Percentiles rank a stretch among this genome's conserved stretches.
Conservation (phyloP, 1,140 invertebrate genomes). For the Drosophila setifemur region DNA sequence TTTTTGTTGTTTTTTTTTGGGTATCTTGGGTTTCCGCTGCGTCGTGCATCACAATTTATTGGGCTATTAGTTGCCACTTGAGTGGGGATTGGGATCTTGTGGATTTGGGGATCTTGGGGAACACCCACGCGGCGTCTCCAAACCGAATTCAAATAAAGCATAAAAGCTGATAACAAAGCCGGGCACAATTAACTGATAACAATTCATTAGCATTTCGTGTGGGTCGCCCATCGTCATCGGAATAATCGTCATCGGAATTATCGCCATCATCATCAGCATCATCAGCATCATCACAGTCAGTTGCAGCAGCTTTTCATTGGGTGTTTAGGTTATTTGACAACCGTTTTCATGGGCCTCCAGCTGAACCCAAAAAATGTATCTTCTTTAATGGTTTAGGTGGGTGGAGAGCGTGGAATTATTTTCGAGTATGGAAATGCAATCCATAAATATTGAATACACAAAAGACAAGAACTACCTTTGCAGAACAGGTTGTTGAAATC, state of each 20-base stretch:
- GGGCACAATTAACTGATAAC: conserved; percentile 68
- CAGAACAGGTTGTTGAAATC: background rate
- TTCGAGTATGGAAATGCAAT: background rate
- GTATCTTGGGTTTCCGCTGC: conserved; percentile 11
- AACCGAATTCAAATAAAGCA: conserved; percentile 58
- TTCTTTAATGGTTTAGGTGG: conserved; percentile 16
- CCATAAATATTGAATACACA: background rate
- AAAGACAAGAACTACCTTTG: background rate
- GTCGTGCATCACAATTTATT: conserved; percentile 56
- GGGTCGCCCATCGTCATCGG: conserved; percentile 25
- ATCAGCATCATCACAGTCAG: background rate
- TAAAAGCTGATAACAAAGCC: conserved; percentile 62
- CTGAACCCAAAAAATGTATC: conserved; percentile 14
- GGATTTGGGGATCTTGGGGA: conserved; percentile 14
- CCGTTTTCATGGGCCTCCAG: conserved; percentile 49
- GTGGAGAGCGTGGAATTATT: conserved; percentile 9
- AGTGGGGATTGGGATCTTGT: conserved; percentile 26
- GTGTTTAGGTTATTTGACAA: conserved; percentile 75
- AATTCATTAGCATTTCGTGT: conserved; percentile 71
- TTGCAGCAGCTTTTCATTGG: conserved; percentile 24
- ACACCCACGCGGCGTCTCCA: conserved; percentile 57
- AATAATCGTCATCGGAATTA: conserved; percentile 3
- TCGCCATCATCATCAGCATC: conserved; percentile 9
- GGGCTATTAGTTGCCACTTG: conserved; percentile 72
- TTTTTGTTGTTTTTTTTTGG: conserved; percentile 5